phyloP scores from a whole-genome alignment of 1,140 invertebrate genomes.

The Cotesia vestalis region DNA sequence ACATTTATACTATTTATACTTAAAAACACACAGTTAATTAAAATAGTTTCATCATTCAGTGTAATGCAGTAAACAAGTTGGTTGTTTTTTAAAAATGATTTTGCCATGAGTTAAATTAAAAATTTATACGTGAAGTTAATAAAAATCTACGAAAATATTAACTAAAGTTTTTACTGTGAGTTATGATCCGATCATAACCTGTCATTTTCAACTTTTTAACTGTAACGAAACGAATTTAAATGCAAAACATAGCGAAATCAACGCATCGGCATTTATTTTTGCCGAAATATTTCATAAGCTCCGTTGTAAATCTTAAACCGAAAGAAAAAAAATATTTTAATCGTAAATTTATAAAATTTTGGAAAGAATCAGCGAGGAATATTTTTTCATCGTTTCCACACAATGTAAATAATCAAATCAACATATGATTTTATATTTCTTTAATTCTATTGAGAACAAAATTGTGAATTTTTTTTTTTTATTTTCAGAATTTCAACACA shows the following conservation, averaged over 20 bases:
- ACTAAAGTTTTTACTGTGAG: background rate
- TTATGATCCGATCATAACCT: background rate
- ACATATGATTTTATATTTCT: background rate
- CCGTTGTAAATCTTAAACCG: constrained; percentile 16
- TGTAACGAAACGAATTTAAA: constrained; percentile 36
- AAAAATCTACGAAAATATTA: no score
- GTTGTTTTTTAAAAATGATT: background rate
- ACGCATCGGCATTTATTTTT: constrained; percentile 41
- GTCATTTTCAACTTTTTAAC: constrained; percentile 14
- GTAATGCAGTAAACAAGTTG: background rate
- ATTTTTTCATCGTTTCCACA: constrained; percentile 39
- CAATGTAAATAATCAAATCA: constrained; percentile 36
- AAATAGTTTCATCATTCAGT: no score
- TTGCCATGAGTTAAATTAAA: no score
- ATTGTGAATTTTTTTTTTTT: background rate
- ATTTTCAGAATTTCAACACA: background rate
- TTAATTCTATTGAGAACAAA: background rate
- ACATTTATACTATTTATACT: no score
- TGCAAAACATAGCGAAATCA: constrained; percentile 52
- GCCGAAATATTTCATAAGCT: constrained; percentile 32
- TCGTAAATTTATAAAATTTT: constrained; percentile 27
- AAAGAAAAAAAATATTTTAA: constrained; percentile 28
- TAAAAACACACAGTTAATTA: no score
- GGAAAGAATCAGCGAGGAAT: constrained; percentile 27
- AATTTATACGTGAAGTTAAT: no score